Base-by-base conservation (phyloP, 2,797 vertebrate genomes). In the Melanogrammus aeglefinus region DNA sequence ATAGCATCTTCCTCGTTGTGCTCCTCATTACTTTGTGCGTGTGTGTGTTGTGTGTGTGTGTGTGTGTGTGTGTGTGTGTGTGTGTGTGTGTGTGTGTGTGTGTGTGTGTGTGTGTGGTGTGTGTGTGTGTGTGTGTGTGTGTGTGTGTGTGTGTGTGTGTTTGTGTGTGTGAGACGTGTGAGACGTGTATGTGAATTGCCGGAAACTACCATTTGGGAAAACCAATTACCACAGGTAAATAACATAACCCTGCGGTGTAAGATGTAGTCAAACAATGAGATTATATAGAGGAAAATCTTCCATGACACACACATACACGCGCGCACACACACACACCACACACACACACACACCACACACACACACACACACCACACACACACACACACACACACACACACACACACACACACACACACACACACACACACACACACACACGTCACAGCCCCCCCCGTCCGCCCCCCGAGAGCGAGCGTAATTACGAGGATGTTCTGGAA, bases 201-300 rank as follows among this genome's bases (percentile, higher is more conserved):
- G 73, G 57, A 86, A 88, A 79, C 74, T 84, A 78, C 80, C 85
- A 86, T 89, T 88, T 87, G 82, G 87, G 87, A 88, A 91, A 91
- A 90, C 84, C 91, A 91, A 92, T 92, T 92, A 91, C 86, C 79
- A 85, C 85, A 87, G 88, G 89, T 90, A 92, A 91, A 92, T 90
- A 92, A 88, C 85, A 88, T 81, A 86, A 85, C 79, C 83, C 76
- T 41, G 76, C 73, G 18, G 75, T 80, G 74, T 78, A 24, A 86
- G 86, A 88, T 89, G 87, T 83, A 87, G 84, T 86, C 77, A 82
- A 82, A 69, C 63, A 69, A 69, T 69, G 63, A 69, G 63, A 69
- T 69, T 69, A 69, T 27, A 66, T 13, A 69, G 63, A 69, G 24
- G 24, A 27, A 66, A 66, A 71, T 33, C 69, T 29, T 33, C 39